Percentiles rank a stretch among this genome's conserved stretches.
Evolutionary conservation across 2,888 invertebrate species (phyloP).

Genomic region (Conchocele bisecta): DNA sequence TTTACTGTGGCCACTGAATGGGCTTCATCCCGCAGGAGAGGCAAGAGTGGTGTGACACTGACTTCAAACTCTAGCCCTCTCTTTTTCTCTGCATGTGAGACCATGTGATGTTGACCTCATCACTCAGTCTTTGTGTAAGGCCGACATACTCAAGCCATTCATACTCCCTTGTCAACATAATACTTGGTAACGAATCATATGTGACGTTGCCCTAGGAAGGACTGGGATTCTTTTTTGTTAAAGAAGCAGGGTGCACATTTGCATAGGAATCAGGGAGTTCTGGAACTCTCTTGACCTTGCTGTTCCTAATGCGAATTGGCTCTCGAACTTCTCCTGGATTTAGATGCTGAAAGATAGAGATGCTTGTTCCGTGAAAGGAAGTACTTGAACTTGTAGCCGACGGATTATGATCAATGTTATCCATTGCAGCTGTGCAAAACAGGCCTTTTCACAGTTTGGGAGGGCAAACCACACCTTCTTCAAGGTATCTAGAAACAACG

Average conservation of each 20-base stretch:
- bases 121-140: slow-evolving; percentile 4
- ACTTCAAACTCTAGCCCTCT: slow-evolving; percentile 17
- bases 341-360: slow-evolving; percentile 24
- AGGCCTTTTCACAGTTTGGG: slow-evolving; percentile 42
- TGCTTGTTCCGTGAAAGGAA: slow-evolving; percentile 37
- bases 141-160: slow-evolving; percentile 19
- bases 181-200: neutral
- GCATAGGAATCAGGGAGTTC: slow-evolving; percentile 25
- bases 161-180: neutral
- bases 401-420: slow-evolving; percentile 65
- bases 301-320: neutral
- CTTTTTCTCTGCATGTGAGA: slow-evolving; percentile 5
- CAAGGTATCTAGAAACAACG: slow-evolving; percentile 36
- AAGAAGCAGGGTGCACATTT: slow-evolving; percentile 18
- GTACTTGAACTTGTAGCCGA: slow-evolving; percentile 43
- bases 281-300: slow-evolving; percentile 14
- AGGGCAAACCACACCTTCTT: slow-evolving; percentile 51
- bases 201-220: neutral
- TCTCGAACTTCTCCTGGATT: slow-evolving; percentile 23
- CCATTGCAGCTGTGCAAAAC: slow-evolving; percentile 62
- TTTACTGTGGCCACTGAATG: slow-evolving; percentile 8
- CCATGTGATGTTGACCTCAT: slow-evolving; percentile 13
- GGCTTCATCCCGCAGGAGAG: slow-evolving; percentile 12
- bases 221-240: neutral
- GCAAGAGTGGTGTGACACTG: slow-evolving; percentile 12